Base-by-base conservation (phyloP, 2,888 invertebrate species). In the Morpho helenor region DNA sequence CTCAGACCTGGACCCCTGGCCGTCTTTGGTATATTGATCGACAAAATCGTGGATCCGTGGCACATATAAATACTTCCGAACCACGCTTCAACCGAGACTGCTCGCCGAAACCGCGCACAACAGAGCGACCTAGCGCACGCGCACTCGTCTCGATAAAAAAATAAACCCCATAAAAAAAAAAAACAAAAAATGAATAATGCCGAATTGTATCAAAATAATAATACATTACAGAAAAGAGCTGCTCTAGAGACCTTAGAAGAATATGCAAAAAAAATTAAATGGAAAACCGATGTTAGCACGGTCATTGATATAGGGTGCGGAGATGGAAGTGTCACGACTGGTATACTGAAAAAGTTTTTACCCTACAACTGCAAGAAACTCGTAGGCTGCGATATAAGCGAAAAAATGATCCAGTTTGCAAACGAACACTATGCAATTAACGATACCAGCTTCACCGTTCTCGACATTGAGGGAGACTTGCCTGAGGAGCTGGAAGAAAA, bases 291-390 rank as follows among this genome's bases (percentile, higher is more conserved):
- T 52, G 60, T 63, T 9, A 79, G 83, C 53, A 78, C 79, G n/a
- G 76, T 94, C 2, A 70, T 94, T 59, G 96, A 96, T 69, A 91
- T 96, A 45, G 96, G 96, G 0, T 94, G 94, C 62, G 96, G 95
- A 0, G 94, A 94, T 44, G 95, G 96, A 0, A 92, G 93, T 69
- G 94, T 95, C 8, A 88, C 92, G 56, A 92, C 93, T n/a, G 81
- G 93, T 41, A 70, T 82, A 42, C 79, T 96, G 58, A 82, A 93
- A 62, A 93, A 93, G 0, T 83, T 91, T 61, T 72, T 96, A 53
- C 93, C 95, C 0, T 68, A 74, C 2, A 83, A 85, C n/a, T 92
- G 91, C 54, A 78, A 76, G 1, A 80, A 81, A 57, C 68, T 95
- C 3, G 76, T 93, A 51, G 96, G 95, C 2, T 91, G 93, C 7